Percentiles rank a stretch among this genome's conserved stretches.
These are phyloP conservation scores for Peromyscus leucopus DNA, from an alignment of 2,113 vertebrate genomes.

Conservation along the genomic window DNA sequence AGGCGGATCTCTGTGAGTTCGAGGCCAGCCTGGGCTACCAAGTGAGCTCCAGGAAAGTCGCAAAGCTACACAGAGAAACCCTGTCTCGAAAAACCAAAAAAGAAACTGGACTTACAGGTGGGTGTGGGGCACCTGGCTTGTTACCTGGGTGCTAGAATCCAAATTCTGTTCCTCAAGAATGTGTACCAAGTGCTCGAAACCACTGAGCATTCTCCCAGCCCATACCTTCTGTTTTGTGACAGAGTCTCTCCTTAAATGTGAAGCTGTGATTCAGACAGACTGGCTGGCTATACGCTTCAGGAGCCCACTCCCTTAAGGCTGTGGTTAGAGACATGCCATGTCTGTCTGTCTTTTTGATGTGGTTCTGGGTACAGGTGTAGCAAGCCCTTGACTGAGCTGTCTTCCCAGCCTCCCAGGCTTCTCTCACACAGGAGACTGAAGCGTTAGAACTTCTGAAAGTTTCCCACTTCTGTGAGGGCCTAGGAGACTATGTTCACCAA, in stretches of 20 bases:
- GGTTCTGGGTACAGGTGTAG: not conserved
- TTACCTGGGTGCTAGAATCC: not conserved
- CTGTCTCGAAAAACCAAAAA: no score
- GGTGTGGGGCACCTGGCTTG: not conserved
- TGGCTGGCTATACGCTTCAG: not conserved
- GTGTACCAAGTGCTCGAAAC: not conserved
- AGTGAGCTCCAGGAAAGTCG: no score
- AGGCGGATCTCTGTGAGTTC: no score
- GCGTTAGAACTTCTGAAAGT: not conserved
- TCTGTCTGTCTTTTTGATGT: not conserved
- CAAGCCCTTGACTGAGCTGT: not conserved
- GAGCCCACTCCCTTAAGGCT: not conserved
- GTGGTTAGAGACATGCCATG: not conserved
- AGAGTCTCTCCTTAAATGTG: not conserved
- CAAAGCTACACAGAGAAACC: no score
- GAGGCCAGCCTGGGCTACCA: no score
- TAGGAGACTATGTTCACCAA: not conserved
- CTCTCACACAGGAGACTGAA: conserved; percentile 1
- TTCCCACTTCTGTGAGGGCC: not conserved
- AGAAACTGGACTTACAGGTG: not conserved
- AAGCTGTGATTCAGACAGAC: not conserved
- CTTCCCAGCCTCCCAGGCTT: not conserved
- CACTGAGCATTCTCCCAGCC: not conserved
- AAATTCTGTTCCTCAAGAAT: not conserved
- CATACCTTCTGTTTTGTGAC: not conserved